Base-by-base conservation (phyloP, 2,113 vertebrate genomes). In the Pterocles orientalis region DNA sequence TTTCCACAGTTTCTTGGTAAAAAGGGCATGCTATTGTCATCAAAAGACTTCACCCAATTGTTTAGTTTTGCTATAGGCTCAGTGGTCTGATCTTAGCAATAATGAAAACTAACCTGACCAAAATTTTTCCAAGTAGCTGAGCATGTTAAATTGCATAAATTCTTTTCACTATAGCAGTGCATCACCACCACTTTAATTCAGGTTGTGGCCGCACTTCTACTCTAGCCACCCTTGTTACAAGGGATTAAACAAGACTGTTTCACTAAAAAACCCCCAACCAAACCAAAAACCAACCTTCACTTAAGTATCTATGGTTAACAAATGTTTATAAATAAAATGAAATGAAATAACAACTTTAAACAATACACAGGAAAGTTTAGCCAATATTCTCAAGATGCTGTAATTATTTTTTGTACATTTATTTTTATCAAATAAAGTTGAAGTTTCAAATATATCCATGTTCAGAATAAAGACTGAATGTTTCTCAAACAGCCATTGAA, bases 1-100 rank as follows among this genome's bases (percentile, higher is more conserved):
- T 97, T 98, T 98, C 98, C 94, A 97, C 94, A 97, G 97, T 97
- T 98, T 96, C 96, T 79, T 96, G 94, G 93, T 95, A 97, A 97
- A 97, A 97, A 96, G 85, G 93, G 81, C 82, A 86, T 64, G 93
- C 81, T 90, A 93, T 97, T 98, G 96, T 97, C 91, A 96, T 97
- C 96, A 97, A 97, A 98, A 97, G 90, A 92, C 57, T 94, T 96
- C 73, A 89, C 81, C 93, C 96, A 97, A 97, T 76, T 97, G 95
- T 97, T 97, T 95, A 94, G 85, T 98, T 97, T 98, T 95, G 87
- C 94, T 93, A 66, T 77, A 96, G 82, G 53, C 78, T 96, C 87
- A 60, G 94, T 68, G 85, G 73, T 89, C 88, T 95, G 88, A 95
- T 96, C 97, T 97, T 76, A 96, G 91, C 92, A 83, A 91, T 94